A percentile compares a stretch with the other conserved stretches of the same genome.
These are phyloP conservation scores for Epinephelus fuscoguttatus DNA, from an alignment of 2,113 vertebrate species.

Conservation along the genomic window DNA sequence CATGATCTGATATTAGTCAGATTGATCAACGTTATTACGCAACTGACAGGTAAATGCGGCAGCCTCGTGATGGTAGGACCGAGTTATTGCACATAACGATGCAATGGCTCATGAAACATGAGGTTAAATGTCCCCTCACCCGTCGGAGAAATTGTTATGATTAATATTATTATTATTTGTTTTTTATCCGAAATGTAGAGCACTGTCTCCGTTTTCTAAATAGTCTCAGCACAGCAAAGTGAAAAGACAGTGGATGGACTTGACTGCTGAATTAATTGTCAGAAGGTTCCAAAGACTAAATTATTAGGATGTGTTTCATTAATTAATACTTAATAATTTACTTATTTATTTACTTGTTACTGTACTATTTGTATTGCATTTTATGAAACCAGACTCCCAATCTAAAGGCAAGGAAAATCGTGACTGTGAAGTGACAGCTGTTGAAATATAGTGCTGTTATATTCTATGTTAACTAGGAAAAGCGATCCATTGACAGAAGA, in stretches of 20 bases:
- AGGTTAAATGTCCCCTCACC: not conserved
- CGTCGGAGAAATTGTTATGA: too few relatives aligned
- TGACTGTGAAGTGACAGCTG: not conserved
- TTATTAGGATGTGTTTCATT: too few relatives aligned
- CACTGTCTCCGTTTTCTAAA: not conserved
- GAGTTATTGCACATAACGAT: too few relatives aligned
- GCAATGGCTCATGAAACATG: not conserved
- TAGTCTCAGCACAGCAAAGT: too few relatives aligned
- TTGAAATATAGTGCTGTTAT: not conserved
- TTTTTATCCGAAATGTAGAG: too few relatives aligned
- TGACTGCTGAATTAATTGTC: not conserved
- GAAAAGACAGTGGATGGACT: too few relatives aligned
- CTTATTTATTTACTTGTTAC: not conserved
- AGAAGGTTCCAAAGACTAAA: not conserved
- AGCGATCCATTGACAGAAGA: not conserved
- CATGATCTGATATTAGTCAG: slow-evolving; percentile 31
- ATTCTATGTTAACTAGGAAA: not conserved
- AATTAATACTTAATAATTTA: too few relatives aligned
- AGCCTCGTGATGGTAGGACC: not conserved
- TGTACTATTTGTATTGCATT: not conserved
- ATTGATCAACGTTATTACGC: slow-evolving; percentile 32
- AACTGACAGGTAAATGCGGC: slow-evolving; percentile 21
- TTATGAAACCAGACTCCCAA: not conserved
- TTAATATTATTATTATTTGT: too few relatives aligned
- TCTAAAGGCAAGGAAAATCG: not conserved